Evolutionary conservation across 2,113 vertebrate species (phyloP).

Genomic region (Aplodontia rufa): DNA sequence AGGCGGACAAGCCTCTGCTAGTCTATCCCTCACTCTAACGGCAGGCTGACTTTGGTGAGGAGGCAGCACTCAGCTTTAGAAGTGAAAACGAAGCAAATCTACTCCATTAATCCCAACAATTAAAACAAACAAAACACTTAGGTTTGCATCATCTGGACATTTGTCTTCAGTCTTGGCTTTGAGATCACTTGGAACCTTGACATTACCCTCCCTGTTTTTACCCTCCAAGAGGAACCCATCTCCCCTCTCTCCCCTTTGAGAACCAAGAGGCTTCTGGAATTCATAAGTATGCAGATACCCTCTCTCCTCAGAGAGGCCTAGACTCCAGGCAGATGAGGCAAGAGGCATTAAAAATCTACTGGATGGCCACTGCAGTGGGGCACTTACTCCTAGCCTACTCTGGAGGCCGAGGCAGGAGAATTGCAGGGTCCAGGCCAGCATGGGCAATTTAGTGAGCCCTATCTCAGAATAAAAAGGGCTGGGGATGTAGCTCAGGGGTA

Average conservation of each 20-base stretch:
- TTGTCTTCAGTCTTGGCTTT: not conserved
- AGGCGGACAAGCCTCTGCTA: not conserved
- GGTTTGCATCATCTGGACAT: not conserved
- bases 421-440: not conserved
- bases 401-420: not conserved
- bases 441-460: not conserved
- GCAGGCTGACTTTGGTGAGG: not conserved
- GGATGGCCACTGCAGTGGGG: not conserved
- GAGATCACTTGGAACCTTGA: not conserved
- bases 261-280: not conserved
- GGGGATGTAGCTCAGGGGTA: not conserved
- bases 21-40: not conserved
- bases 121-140: conserved; percentile 43
- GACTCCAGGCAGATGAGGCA: not conserved
- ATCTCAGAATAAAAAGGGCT: not conserved
- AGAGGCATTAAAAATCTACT: not conserved
- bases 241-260: not conserved
- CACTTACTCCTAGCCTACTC: not conserved
- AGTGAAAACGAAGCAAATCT: not conserved
- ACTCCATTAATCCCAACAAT: not conserved
- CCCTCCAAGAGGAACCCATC: not conserved
- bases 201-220: not conserved
- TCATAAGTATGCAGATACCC: not conserved
- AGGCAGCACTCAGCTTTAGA: not conserved
- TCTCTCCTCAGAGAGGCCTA: not conserved